Conservation (phyloP, 2,113 vertebrate species). For the Ploceus nigricollis region DNA sequence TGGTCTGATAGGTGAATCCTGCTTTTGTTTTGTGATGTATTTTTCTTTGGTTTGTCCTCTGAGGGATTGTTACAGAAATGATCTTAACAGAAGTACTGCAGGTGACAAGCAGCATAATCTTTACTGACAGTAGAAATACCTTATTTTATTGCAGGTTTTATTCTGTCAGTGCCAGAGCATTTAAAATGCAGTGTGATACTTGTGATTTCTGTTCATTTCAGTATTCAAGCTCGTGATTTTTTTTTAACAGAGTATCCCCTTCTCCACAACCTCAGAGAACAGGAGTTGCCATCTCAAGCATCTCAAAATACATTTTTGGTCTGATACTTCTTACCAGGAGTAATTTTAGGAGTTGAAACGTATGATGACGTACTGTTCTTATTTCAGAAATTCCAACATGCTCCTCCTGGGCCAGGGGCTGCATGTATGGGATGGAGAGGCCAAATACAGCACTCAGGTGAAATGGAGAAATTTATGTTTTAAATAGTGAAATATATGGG, state of each 20-base stretch:
- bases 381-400: not conserved
- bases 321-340: not conserved
- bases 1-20: not conserved
- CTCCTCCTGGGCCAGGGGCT: not conserved
- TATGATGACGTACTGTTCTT: not conserved
- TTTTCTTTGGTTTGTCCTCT: not conserved
- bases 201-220: slow-evolving; percentile 7
- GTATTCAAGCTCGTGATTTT: not conserved
- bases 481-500: not conserved
- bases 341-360: not conserved
- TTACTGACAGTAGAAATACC: not conserved
- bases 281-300: not conserved
- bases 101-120: not conserved
- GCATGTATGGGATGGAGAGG: not conserved
- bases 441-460: not conserved
- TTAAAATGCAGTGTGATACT: not conserved
- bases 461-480: not conserved
- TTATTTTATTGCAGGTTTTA: not conserved
- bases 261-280: not conserved
- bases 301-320: not conserved
- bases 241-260: not conserved
- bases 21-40: not conserved
- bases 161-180: not conserved
- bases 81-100: not conserved
- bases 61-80: not conserved